A percentile compares a stretch with the other conserved stretches of the same genome.
Evolutionary conservation across 2,113 vertebrate genomes (phyloP).

Genomic region (Anhinga anhinga): DNA sequence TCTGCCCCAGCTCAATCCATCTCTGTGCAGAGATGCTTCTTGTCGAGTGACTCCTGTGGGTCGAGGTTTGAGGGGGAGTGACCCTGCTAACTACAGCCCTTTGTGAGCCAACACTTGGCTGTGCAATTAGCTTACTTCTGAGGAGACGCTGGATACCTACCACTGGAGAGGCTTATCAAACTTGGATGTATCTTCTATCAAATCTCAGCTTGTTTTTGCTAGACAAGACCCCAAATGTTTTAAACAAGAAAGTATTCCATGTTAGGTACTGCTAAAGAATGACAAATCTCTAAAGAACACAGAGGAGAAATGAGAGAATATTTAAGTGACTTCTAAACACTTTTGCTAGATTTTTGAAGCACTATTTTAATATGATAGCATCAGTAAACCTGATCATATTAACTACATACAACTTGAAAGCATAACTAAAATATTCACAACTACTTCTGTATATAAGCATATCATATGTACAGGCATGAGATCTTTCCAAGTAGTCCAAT

Average conservation of each 20-base stretch:
- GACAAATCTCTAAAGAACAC: neutral
- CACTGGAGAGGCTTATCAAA: neutral
- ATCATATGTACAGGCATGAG: neutral
- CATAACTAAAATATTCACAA: neutral
- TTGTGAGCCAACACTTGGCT: neutral
- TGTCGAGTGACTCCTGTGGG: neutral
- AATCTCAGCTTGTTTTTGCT: neutral
- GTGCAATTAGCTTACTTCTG: neutral
- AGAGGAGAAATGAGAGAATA: neutral
- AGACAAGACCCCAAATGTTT: neutral
- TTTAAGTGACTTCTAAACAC: neutral
- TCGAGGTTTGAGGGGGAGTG: neutral
- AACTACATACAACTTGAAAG: neutral
- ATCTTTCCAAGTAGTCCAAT: neutral
- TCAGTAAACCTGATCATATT: neutral
- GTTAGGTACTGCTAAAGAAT: neutral
- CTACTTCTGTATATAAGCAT: neutral
- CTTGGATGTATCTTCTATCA: neutral
- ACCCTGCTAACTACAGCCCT: neutral
- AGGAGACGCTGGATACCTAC: neutral
- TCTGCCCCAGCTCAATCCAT: neutral
- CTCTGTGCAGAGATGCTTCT: neutral
- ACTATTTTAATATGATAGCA: neutral
- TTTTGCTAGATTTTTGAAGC: neutral
- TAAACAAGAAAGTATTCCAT: neutral